These are phyloP conservation scores for Hydriomena furcata DNA, from an alignment of 2,888 invertebrate genomes.

Conservation along the genomic window DNA sequence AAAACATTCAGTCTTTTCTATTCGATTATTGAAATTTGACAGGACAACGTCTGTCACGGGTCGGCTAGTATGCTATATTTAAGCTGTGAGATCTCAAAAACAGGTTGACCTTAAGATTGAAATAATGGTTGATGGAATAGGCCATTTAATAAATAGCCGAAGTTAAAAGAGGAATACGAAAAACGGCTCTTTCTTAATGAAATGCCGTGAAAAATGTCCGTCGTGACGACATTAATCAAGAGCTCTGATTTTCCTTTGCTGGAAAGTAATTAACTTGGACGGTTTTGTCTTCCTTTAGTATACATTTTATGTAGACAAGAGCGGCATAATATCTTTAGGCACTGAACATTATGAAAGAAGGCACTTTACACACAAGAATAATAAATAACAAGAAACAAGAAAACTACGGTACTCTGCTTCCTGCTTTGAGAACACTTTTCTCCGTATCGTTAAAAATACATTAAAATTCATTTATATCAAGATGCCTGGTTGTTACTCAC, in stretches of 20 bases:
- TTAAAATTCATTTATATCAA: slow-evolving; percentile 22
- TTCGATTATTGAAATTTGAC: too few species aligned
- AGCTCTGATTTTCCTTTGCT: slow-evolving; percentile 33
- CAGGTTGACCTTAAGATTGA: slow-evolving; percentile 19
- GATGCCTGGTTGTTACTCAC: slow-evolving; percentile 2
- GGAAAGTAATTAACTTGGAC: slow-evolving; percentile 32
- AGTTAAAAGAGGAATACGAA: slow-evolving; percentile 22
- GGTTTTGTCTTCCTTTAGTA: slow-evolving; percentile 27
- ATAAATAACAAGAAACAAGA: slow-evolving; percentile 6
- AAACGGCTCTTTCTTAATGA: slow-evolving; percentile 27
- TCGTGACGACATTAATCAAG: slow-evolving; percentile 33
- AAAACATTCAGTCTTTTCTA: too few species aligned
- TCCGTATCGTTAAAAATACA: slow-evolving; percentile 26
- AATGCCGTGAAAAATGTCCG: slow-evolving; percentile 30
- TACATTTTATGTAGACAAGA: slow-evolving; percentile 5
- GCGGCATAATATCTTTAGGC: slow-evolving; percentile 2
- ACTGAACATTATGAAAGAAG: slow-evolving; percentile 5
- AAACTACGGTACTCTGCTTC: slow-evolving; percentile 16
- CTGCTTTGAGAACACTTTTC: slow-evolving; percentile 17
- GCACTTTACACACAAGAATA: slow-evolving; percentile 12
- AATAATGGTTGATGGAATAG: slow-evolving; percentile 3
- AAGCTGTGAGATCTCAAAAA: slow-evolving; percentile 21
- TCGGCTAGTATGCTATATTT: too few species aligned
- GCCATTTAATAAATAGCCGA: slow-evolving; percentile 1
- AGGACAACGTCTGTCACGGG: too few species aligned